Percentiles rank a stretch among this genome's conserved stretches.
phyloP scores from a whole-genome alignment of 2,113 vertebrate genomes.

The Osmerus mordax region DNA sequence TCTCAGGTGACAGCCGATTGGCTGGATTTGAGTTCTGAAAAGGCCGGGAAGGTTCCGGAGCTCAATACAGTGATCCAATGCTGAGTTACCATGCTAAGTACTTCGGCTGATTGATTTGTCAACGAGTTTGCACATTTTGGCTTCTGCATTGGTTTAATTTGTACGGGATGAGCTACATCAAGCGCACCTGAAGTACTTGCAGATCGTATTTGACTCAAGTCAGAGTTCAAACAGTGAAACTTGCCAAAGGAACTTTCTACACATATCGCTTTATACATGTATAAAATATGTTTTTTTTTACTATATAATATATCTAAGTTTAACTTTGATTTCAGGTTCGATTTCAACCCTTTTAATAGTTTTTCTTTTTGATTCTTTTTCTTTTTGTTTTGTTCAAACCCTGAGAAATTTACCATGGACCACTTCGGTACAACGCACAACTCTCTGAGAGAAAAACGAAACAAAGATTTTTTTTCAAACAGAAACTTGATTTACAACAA shows the following conservation, averaged over 20 bases:
- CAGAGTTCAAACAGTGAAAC: conserved; percentile 58
- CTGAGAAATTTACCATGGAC: conserved; percentile 71
- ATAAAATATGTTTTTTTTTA: conserved; percentile 32
- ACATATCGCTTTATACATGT: conserved; percentile 40
- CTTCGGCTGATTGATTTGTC: no score
- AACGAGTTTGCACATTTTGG: no score
- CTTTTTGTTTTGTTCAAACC: conserved; percentile 53
- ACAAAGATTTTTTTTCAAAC: neutral
- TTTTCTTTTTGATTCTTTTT: conserved; percentile 18
- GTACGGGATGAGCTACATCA: no score
- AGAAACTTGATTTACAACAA: conserved; percentile 45
- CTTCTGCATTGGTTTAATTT: no score
- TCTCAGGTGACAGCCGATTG: conserved; percentile 40
- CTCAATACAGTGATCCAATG: neutral
- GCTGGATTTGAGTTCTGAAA: conserved; percentile 17
- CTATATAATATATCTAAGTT: conserved; percentile 47
- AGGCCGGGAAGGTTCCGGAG: neutral
- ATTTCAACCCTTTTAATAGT: conserved; percentile 50
- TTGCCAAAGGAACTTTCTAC: conserved; percentile 56
- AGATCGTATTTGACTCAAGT: conserved; percentile 47
- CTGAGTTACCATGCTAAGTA: neutral
- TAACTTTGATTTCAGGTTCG: conserved; percentile 53
- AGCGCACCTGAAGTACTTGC: no score
- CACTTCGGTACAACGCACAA: conserved; percentile 67
- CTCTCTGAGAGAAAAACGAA: conserved; percentile 43